Base-by-base conservation (phyloP, 2,888 invertebrate species). In the Plebejus anna region DNA sequence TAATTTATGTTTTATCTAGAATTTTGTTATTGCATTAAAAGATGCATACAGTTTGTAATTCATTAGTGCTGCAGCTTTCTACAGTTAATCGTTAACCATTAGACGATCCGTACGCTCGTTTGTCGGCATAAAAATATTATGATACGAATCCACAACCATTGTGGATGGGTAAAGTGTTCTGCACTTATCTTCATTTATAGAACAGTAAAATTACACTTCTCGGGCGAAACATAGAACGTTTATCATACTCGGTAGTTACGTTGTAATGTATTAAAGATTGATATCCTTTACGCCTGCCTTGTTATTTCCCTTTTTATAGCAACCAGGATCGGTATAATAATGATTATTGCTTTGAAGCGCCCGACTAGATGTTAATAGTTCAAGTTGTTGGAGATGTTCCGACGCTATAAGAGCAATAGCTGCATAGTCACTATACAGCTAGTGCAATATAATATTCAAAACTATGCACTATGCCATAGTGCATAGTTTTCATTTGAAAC, bases 101-200 rank as follows among this genome's bases (percentile, higher is more conserved):
- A 66, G 32, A 11, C 16, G 66, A 13, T 66, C 36, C 66, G 3
- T 36, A 66, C 4, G 32, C 66, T 32, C 61, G 28, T 61, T 32
- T 66, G 32, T 11, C 28, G 61, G 61, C 9, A 28, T 66, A 86
- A 88, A 87, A 87, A 77, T 77, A 75, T 87, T 85, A 86, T 87
- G 87, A 84, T 84, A 84, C 84, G 84, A 81, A 82, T 86, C 83
- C 84, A 83, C 83, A 83, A 83, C 84, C 84, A 82, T 82, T 75
- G 78, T 79, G 84, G 85, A 82, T 84, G 86, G 83, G 86, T 87
- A 87, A 89, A 90, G 84, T 82, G 85, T 85, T 85, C 82, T 82
- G 87, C 87, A 89, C 89, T 90, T 92, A 91, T 90, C 90, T 88
- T 90, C 89, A 89, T 90, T 90, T 90, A 91, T 89, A 89, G 90